Evolutionary conservation across 2,113 vertebrate genomes (phyloP).

Genomic region (Elephantulus edwardii): DNA sequence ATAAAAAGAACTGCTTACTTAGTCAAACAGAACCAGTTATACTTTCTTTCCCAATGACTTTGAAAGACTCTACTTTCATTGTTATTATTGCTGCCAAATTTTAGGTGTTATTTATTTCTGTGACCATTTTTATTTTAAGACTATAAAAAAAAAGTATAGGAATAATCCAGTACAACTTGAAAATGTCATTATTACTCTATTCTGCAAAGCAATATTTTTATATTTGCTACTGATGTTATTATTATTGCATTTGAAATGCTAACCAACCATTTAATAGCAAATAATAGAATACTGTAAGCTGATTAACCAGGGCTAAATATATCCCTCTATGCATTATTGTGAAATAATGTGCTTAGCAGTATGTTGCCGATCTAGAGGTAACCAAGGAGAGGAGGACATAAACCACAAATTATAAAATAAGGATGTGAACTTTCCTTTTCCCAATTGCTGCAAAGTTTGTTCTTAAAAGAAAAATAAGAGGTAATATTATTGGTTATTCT

Average conservation of each 20-base stretch:
- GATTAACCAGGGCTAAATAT: fast-evolving
- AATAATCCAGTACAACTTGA: not conserved
- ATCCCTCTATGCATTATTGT: not conserved
- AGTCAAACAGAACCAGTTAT: not conserved
- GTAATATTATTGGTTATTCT: too few relatives aligned
- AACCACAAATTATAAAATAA: not conserved
- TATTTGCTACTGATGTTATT: not conserved
- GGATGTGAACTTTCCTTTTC: too few relatives aligned
- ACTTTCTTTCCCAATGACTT: not conserved
- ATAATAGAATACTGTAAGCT: not conserved
- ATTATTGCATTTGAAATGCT: not conserved
- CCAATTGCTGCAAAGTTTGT: too few relatives aligned
- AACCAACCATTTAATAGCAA: not conserved
- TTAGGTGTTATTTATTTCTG: not conserved
- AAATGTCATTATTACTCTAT: constrained; percentile 32
- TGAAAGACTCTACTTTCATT: constrained; percentile 33
- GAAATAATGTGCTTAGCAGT: fast-evolving
- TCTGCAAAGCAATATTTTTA: not conserved
- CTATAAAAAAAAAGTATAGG: constrained; percentile 5
- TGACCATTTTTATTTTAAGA: not conserved
- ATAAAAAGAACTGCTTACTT: not conserved
- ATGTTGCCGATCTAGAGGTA: not conserved
- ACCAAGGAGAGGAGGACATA: not conserved
- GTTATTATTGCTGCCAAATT: not conserved
- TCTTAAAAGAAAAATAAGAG: too few relatives aligned